These are phyloP conservation scores for Nannospalax galili DNA, from an alignment of 2,113 vertebrate species.

Conservation along the genomic window DNA sequence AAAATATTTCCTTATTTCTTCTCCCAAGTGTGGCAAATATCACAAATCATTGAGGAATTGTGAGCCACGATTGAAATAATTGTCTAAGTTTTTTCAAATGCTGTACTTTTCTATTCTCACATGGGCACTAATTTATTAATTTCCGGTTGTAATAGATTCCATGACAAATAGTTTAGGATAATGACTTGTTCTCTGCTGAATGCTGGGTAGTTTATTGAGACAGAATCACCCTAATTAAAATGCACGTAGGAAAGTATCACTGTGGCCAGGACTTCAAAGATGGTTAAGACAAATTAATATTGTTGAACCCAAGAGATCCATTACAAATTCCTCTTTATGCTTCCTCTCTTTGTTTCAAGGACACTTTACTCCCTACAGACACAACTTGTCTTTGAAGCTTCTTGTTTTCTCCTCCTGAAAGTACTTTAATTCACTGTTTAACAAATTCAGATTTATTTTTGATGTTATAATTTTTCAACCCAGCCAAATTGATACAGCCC, in stretches of 20 bases:
- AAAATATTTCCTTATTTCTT: conserved; percentile 22
- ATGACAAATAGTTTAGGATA: conserved; percentile 77
- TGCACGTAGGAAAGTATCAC: conserved; percentile 80
- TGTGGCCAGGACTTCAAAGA: conserved; percentile 82
- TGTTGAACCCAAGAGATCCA: conserved; percentile 85
- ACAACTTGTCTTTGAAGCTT: conserved; percentile 77
- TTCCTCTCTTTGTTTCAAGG: conserved; percentile 84
- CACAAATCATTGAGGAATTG: conserved; percentile 52
- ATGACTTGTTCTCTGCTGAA: conserved; percentile 73
- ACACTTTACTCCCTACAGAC: conserved; percentile 82
- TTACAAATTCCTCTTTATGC: conserved; percentile 86
- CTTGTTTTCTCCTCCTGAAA: conserved; percentile 63
- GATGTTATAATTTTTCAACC: neutral
- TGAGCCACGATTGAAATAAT: neutral
- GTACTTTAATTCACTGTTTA: conserved; percentile 70
- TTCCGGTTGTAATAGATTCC: conserved; percentile 71
- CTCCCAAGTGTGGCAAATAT: neutral
- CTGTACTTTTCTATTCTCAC: conserved; percentile 67
- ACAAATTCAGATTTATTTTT: neutral
- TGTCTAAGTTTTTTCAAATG: conserved; percentile 58
- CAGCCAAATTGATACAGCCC: neutral
- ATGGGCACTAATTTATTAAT: conserved; percentile 72
- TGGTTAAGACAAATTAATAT: conserved; percentile 87
- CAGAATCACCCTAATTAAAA: conserved; percentile 82
- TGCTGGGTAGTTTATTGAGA: conserved; percentile 74